Evolutionary conservation across 2,888 invertebrate genomes (phyloP).

Genomic region (Hirtodrosophila trivittata): DNA sequence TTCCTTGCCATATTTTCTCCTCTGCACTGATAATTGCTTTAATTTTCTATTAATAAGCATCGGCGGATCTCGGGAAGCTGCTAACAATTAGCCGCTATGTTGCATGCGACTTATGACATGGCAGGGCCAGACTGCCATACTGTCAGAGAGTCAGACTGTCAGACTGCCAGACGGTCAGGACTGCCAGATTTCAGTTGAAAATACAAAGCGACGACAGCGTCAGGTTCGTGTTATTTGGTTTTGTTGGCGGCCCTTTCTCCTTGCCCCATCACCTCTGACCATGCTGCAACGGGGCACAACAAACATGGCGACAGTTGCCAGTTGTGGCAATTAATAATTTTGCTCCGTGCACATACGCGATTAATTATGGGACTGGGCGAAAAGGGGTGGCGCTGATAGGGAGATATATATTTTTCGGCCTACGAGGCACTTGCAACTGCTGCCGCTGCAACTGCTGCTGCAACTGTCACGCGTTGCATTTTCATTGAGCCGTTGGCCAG

Average conservation of each 20-base stretch:
- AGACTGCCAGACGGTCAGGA: constrained; percentile 25
- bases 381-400: not conserved
- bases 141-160: constrained; percentile 20
- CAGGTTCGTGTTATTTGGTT: constrained; percentile 40
- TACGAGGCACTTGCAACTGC: not conserved
- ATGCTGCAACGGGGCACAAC: constrained; percentile 44
- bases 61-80: constrained; percentile 64
- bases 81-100: constrained; percentile 80
- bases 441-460: constrained; percentile 35
- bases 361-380: constrained; percentile 77
- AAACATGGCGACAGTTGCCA: constrained; percentile 79
- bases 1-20: constrained; percentile 64
- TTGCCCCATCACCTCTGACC: not conserved
- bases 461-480: constrained; percentile 73
- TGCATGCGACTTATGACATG: constrained; percentile 80
- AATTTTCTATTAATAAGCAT: constrained; percentile 80
- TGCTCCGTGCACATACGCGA: constrained; percentile 80
- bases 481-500: constrained; percentile 62
- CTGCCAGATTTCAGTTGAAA: constrained; percentile 63
- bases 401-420: constrained; percentile 36
- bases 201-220: constrained; percentile 73
- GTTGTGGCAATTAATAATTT: constrained; percentile 83
- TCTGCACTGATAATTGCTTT: constrained; percentile 78
- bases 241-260: constrained; percentile 1
- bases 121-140: constrained; percentile 37